These are phyloP conservation scores for Spatulosminthurus flaviceps DNA, from an alignment of 2,888 invertebrate species.

Conservation along the genomic window DNA sequence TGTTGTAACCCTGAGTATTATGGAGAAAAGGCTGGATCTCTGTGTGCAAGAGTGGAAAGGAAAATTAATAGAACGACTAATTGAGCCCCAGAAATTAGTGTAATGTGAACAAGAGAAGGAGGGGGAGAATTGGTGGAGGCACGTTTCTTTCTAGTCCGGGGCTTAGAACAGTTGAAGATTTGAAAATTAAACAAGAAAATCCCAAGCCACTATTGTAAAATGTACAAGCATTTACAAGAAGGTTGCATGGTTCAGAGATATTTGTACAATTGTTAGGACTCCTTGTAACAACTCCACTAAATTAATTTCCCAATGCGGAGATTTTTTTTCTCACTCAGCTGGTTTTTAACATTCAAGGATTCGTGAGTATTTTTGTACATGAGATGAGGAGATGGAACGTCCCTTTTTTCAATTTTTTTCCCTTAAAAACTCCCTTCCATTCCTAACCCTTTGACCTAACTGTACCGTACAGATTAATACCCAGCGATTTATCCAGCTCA, in stretches of 20 bases:
- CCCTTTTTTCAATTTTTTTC: constrained; percentile 11
- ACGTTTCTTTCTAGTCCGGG: background rate
- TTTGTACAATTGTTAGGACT: background rate
- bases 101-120: constrained; percentile 27
- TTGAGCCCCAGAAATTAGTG: constrained; percentile 31
- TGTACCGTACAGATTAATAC: background rate
- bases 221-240: no score
- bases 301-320: background rate
- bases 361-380: background rate
- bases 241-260: constrained; percentile 13
- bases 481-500: no score
- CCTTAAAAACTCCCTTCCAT: background rate
- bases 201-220: background rate
- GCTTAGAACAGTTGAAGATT: no score
- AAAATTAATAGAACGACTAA: constrained; percentile 12
- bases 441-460: constrained; percentile 24
- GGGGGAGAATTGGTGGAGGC: background rate
- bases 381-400: background rate
- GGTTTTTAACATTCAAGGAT: background rate
- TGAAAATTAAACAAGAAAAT: constrained; percentile 3
- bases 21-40: background rate
- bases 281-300: background rate
- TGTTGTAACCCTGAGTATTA: no score
- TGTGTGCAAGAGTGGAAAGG: background rate
- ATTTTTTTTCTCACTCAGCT: background rate